These are phyloP conservation scores for Lonchura striata DNA, from an alignment of 2,113 vertebrate species.

Conservation along the genomic window DNA sequence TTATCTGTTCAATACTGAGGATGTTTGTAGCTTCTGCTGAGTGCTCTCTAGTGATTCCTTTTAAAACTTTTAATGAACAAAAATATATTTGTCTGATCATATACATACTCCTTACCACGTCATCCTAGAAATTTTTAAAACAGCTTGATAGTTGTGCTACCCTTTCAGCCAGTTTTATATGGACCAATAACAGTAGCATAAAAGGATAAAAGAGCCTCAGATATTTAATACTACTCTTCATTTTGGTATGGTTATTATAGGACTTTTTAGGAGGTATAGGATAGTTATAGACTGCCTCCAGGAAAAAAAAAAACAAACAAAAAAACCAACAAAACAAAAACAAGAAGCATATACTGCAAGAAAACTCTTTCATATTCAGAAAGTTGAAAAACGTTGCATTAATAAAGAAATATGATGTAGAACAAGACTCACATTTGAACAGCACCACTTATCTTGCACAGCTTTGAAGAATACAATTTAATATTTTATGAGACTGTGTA, in stretches of 20 bases:
- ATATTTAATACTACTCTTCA: background rate
- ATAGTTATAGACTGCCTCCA: background rate
- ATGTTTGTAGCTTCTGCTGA: background rate
- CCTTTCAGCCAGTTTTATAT: background rate
- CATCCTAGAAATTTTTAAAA: background rate
- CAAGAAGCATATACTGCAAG: background rate
- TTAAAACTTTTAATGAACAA: slow-evolving; percentile 7
- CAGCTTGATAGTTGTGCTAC: background rate
- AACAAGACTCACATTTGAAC: background rate
- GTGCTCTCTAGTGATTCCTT: background rate
- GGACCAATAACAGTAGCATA: background rate
- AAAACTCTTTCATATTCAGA: background rate
- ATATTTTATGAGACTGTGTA: background rate
- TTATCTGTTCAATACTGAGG: background rate
- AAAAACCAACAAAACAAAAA: background rate
- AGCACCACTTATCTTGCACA: background rate
- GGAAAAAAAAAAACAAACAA: background rate
- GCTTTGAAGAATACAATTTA: background rate
- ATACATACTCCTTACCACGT: background rate
- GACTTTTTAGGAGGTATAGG: background rate
- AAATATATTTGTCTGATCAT: background rate
- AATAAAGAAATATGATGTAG: background rate
- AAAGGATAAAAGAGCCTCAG: background rate
- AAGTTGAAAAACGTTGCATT: background rate
- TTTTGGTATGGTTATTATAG: background rate